phyloP scores from a whole-genome alignment of 2,113 vertebrate genomes.

The Hepsetus odoe region DNA sequence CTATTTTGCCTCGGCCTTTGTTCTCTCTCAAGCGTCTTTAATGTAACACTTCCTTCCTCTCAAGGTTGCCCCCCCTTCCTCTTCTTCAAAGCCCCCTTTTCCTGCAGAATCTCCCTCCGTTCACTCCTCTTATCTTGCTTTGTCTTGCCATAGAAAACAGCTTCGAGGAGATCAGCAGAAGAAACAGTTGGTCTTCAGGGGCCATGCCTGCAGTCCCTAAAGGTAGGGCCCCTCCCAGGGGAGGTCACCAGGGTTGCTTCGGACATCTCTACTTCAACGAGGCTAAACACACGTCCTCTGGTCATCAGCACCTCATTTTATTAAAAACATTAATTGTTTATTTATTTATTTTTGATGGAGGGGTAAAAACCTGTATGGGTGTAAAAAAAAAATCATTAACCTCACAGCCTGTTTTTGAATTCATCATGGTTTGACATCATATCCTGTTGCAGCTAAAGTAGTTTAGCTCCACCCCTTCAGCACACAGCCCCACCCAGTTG shows the following conservation, averaged over 20 bases:
- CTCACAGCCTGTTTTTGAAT: background rate
- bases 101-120: constrained; percentile 35
- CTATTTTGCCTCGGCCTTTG: constrained; percentile 10
- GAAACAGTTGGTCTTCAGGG: constrained; percentile 75
- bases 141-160: constrained; percentile 66
- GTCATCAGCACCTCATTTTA: too few relatives aligned
- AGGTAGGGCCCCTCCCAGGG: constrained; percentile 62
- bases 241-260: background rate
- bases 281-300: too few relatives aligned
- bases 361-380: too few relatives aligned
- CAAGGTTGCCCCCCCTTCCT: constrained; percentile 5
- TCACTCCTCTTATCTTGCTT: constrained; percentile 49
- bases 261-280: too few relatives aligned
- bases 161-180: constrained; percentile 79
- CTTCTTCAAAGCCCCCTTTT: constrained; percentile 61
- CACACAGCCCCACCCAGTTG: too few relatives aligned
- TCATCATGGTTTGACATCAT: background rate
- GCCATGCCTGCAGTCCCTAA: constrained; percentile 71
- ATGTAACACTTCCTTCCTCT: constrained; percentile 66
- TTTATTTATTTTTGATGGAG: too few relatives aligned
- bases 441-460: background rate
- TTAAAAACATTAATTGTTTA: too few relatives aligned
- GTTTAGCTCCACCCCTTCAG: background rate
- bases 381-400: background rate
- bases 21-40: constrained; percentile 49